Evolutionary conservation across 2,797 vertebrate genomes (phyloP), one percentile per base, ranked within the genome.

Genomic region (Discoglossus pictus): DNA sequence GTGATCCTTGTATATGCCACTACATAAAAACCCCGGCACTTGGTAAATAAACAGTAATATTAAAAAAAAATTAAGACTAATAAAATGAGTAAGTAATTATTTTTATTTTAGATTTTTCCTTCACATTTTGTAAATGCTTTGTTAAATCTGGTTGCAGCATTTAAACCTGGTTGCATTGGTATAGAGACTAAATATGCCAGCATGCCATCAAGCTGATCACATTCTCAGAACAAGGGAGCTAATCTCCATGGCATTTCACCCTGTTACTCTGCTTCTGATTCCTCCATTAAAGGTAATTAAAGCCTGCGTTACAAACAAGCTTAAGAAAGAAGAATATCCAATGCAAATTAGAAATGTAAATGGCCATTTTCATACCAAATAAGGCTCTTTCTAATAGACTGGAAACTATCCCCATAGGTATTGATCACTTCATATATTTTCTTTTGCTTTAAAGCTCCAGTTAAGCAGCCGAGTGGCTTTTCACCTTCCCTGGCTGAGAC

Each of bases 261-360:
- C 72, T 73, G 74, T 65, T 73, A 69, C 66, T 16, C 36, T 25
- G 72, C 62, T 74, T 54, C 46, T 64, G 60, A 64, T 71, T 64
- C 68, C 53, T 24, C 61, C 68, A 53, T 70, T 76, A 44, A 60
- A 62, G 61, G 68, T 80, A 77, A 83, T 89, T 86, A 82, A 73
- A 79, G 73, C 73, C 59, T 65, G 73, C 67, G 76, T 82, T 80
- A 72, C 72, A 72, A 78, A 83, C 68, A 63, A 68, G 70, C 72
- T 87, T 80, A 82, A 60, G 53, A 74, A 66, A 74, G 59, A 44
- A 47, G 82, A 84, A 81, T 74, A 51, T 68, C 56, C 67, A 66
- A 83, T 83, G 78, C 76, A 86, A 87, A 87, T 84, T 48, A 82
- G 75, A 67, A 79, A 80, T 80, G 78, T 75, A 82, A 86, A 86